Evolutionary conservation across 2,113 vertebrate genomes (phyloP).

Genomic region (Hippocampus mohnikei): DNA sequence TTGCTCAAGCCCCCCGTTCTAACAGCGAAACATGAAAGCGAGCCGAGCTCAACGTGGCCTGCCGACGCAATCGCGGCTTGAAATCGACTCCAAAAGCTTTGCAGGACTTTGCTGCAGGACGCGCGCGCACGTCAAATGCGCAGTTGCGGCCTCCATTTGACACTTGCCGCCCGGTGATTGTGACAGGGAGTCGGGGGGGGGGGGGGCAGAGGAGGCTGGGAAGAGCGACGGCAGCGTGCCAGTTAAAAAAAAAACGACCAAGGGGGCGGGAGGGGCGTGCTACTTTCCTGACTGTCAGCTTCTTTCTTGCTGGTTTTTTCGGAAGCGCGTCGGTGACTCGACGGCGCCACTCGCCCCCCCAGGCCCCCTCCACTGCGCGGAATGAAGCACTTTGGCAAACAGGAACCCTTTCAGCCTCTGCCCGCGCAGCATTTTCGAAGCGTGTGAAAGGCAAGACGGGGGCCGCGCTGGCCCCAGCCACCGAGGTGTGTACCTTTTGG

Average conservation of each 20-base stretch:
- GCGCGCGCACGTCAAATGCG: conserved; percentile 60
- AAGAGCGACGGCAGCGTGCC: conserved; percentile 64
- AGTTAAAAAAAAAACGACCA: conserved; percentile 43
- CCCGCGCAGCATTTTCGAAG: conserved; percentile 72
- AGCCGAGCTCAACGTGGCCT: conserved; percentile 4
- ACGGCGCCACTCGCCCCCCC: conserved; percentile 81
- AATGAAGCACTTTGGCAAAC: conserved; percentile 79
- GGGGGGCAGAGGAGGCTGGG: conserved; percentile 57
- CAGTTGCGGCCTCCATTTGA: conserved; percentile 73
- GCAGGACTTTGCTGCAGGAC: conserved; percentile 9
- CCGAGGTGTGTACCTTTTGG: conserved; percentile 66
- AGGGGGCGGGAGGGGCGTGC: conserved; percentile 39
- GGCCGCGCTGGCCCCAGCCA: conserved; percentile 63
- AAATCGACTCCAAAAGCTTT: conserved; percentile 47
- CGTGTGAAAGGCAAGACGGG: conserved; percentile 75
- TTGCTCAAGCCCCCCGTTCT: conserved; percentile 51
- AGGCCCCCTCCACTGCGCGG: conserved; percentile 79
- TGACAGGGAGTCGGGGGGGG: conserved; percentile 71
- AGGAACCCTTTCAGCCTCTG: conserved; percentile 79
- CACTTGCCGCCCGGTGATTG: conserved; percentile 77
- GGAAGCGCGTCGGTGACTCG: conserved; percentile 77
- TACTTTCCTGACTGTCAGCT: conserved; percentile 79
- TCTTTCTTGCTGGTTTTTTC: conserved; percentile 75
- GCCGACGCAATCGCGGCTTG: neutral
- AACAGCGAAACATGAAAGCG: conserved; percentile 29